Percentiles rank a stretch among this genome's conserved stretches.
Evolutionary conservation across 2,113 vertebrate species (phyloP).

Genomic region (Elephantulus edwardii): DNA sequence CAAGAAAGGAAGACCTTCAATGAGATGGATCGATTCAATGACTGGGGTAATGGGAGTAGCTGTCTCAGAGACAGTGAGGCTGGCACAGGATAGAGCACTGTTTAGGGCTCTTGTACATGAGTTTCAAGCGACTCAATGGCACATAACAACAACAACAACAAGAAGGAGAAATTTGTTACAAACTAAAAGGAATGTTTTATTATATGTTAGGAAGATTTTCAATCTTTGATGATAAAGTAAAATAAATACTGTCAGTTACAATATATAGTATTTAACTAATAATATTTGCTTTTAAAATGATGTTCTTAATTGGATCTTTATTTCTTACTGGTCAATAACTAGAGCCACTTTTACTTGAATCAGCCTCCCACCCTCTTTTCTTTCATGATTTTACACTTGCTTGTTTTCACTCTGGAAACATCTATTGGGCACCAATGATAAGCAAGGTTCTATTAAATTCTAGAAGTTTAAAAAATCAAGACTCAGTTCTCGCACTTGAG

Average conservation of each 20-base stretch:
- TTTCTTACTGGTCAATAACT: constrained; percentile 7
- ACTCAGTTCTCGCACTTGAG: not conserved
- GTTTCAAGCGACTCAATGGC: too few species aligned
- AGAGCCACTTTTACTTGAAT: not conserved
- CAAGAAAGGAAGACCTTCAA: too few species aligned
- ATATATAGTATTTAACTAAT: constrained; percentile 8
- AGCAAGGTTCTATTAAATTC: not conserved
- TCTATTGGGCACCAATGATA: not conserved
- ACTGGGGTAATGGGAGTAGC: too few species aligned
- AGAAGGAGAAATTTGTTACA: not conserved
- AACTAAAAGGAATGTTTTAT: constrained; percentile 37
- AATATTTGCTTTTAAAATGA: constrained; percentile 41
- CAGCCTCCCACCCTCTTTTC: not conserved
- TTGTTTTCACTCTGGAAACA: constrained; percentile 34
- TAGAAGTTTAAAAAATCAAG: constrained; percentile 39
- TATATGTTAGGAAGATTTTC: constrained; percentile 24
- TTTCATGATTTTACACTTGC: constrained; percentile 16
- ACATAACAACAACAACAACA: too few species aligned
- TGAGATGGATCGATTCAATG: too few species aligned
- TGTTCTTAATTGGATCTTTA: not conserved
- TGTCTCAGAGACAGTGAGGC: too few species aligned
- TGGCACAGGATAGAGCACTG: too few species aligned
- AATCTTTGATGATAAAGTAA: constrained; percentile 30
- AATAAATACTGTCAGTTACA: not conserved
- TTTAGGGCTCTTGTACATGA: too few species aligned